phyloP scores from a whole-genome alignment of 2,888 invertebrate genomes.

The Catotricha subobsoleta region DNA sequence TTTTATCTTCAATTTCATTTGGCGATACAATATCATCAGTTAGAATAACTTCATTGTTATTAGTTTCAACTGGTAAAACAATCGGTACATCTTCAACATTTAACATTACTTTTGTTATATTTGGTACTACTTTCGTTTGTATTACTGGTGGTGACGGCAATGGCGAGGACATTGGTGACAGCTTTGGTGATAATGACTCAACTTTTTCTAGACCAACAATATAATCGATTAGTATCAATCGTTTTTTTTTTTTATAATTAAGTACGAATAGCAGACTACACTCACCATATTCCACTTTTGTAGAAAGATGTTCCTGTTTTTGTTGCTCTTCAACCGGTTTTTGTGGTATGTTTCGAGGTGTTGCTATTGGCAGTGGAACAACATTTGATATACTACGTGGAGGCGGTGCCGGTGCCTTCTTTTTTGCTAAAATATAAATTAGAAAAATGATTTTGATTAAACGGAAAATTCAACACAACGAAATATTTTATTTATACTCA shows the following conservation, averaged over 20 bases:
- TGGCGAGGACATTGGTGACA: too few species aligned
- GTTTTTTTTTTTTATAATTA: too few species aligned
- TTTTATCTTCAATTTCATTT: too few species aligned
- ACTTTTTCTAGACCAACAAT: too few species aligned
- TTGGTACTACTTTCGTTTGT: slow-evolving; percentile 10
- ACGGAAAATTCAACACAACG: neutral
- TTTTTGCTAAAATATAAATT: slow-evolving; percentile 13
- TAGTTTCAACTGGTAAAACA: neutral
- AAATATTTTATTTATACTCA: slow-evolving; percentile 5
- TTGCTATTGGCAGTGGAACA: neutral
- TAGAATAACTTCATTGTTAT: neutral
- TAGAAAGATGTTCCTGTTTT: too few species aligned
- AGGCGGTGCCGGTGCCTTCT: slow-evolving; percentile 24
- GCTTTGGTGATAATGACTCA: too few species aligned
- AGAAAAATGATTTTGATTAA: neutral
- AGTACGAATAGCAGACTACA: too few species aligned
- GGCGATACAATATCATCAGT: too few species aligned
- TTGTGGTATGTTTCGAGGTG: neutral
- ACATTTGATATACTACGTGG: slow-evolving; percentile 10
- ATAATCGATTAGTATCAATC: too few species aligned
- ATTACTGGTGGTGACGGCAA: too few species aligned
- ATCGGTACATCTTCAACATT: slow-evolving; percentile 3
- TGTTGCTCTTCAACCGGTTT: neutral
- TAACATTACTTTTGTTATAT: slow-evolving; percentile 11
- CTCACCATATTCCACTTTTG: too few species aligned